Evolutionary conservation across 2,113 vertebrate genomes (phyloP), one percentile per base, ranked within the genome.

Genomic region (Thoracochromis brauschi): DNA sequence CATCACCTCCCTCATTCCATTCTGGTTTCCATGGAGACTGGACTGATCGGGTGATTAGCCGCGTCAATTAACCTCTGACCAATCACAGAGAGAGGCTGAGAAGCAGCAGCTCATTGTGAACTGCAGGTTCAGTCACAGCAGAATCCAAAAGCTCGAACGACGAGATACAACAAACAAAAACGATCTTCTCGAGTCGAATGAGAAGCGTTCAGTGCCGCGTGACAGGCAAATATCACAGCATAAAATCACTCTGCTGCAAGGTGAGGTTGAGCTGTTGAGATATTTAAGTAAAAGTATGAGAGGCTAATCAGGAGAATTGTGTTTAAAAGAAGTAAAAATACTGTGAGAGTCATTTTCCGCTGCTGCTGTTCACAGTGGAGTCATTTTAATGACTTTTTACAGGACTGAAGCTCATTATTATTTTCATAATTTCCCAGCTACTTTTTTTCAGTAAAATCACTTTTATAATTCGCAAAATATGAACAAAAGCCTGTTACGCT

Each of bases 21-120:
- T 81, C 88, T 60, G 90, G 93, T 92, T 91, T 86, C 93, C 91
- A 94, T 91, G 93, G 93, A 92, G 90, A 94, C 90, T 85, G 90
- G 87, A 82, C 80, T 26, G 87, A 89, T 90, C 73, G 85, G 83
- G 85, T 93, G 92, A 93, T 91, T 92, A 90, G 88, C 87, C 51
- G 17, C 85, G 68, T 92, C 93, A 92, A 94, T 94, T 94, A 94
- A 92, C 90, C 93, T 88, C 87, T 86, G 90, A 90, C 90, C 90
- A 92, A 91, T 91, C 88, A 83, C 31, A 24, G 71, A 38, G 85
- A 24, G 73, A 31, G 75, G 19, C 75, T 10, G 81, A 81, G 19
- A 75, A 38, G 83, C 85, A 78, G 73, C 26, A 31, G 73, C 45
- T 78, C 73, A 49, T 78, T 82, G 80, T 26, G 65, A 89, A 60